Percentiles rank a stretch among this genome's conserved stretches.
phyloP scores from a whole-genome alignment of 2,797 vertebrate genomes.

The Catostomus latipinnis region DNA sequence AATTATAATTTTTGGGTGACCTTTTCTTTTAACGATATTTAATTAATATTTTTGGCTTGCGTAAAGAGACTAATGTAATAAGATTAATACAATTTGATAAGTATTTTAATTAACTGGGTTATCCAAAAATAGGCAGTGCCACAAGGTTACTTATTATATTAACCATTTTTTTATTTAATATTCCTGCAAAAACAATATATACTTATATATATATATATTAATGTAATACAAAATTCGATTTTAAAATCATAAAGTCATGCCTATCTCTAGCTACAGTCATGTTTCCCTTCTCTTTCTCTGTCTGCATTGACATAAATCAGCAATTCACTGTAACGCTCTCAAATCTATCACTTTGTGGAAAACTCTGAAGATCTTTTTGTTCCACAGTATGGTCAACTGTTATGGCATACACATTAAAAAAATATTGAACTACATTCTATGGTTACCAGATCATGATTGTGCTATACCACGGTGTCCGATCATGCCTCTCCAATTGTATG shows the following conservation, averaged over 20 bases:
- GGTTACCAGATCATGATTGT: neutral
- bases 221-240: too few species aligned
- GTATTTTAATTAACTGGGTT: neutral
- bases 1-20: neutral
- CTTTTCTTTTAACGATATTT: neutral
- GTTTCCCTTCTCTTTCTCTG: neutral
- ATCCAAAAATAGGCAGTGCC: neutral
- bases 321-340: neutral
- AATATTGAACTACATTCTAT: neutral
- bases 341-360: too few species aligned
- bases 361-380: neutral
- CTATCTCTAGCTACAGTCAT: neutral
- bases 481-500: conserved; percentile 25
- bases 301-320: too few species aligned
- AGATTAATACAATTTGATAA: neutral
- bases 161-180: neutral
- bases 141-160: neutral
- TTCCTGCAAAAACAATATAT: neutral
- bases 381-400: neutral
- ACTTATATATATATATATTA: too few species aligned
- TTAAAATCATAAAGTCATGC: too few species aligned
- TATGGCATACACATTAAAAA: neutral
- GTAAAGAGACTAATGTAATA: neutral
- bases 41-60: neutral
- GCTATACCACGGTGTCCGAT: neutral